Base-by-base conservation (phyloP, 2,888 invertebrate species). In the Tiliacea citrago region DNA sequence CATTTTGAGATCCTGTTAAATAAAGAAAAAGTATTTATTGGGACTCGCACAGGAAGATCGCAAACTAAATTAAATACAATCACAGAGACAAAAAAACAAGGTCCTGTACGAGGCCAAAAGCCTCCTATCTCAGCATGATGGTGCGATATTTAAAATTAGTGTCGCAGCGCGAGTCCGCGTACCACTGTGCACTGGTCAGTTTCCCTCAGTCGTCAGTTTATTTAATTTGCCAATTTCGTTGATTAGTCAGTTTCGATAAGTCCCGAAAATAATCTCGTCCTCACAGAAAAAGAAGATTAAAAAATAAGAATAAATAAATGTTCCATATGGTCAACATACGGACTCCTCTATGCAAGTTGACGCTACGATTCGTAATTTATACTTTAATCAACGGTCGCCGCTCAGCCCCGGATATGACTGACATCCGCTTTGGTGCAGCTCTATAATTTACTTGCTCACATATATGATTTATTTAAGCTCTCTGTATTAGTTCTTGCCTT, bases 321-420 rank as follows among this genome's bases (percentile, higher is more conserved):
- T 7, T 21, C 39, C 24, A 35, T 55, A 62, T n/a, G 24, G 13
- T 24, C 24, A 53, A 13, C 9, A 16, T 55, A 68, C 35, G 5
- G n/a, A 68, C 12, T 29, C 29, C 49, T 73, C 49, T 60, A 67
- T 77, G 71, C 62, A 74, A 68, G 77, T 75, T 66, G 63, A 35
- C 35, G 61, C 55, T 70, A 60, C 72, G 78, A 77, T 82, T 72
- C 68, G 88, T 92, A 92, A 92, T 93, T 92, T 91, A 92, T 93
- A 92, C 90, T 92, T 92, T 92, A 93, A 93, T 93, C 91, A 92
- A 91, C 88, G 86, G 81, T 83, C 86, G 82, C 77, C 86, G 82
- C 79, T 78, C 85, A 66, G 77, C 77, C 55, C 88, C 91, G 92
- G 93, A 92, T 90, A 92, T 93, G 90, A 91, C 87, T 87, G 90